Conservation (phyloP, 2,797 vertebrate genomes). For the Eptatretus atami region DNA sequence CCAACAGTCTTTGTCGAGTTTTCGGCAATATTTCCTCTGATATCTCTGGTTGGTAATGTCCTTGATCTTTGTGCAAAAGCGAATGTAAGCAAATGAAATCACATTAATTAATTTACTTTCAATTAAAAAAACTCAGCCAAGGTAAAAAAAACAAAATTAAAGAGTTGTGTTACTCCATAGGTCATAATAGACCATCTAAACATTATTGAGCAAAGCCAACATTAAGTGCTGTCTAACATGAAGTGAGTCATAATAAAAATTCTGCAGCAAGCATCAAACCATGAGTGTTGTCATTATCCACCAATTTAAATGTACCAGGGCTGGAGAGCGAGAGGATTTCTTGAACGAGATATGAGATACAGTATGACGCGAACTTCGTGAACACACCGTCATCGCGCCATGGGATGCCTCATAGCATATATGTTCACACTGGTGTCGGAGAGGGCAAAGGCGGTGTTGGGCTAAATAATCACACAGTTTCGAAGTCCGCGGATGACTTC, state of each 20-base stretch:
- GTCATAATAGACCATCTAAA: not conserved
- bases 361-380: not conserved
- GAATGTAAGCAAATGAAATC: not conserved
- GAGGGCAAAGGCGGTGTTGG: conserved; percentile 37
- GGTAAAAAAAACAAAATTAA: not conserved
- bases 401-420: conserved; percentile 73
- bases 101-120: not conserved
- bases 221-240: too few relatives aligned
- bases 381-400: conserved; percentile 47
- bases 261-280: too few relatives aligned
- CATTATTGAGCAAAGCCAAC: not conserved
- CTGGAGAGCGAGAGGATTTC: too few relatives aligned
- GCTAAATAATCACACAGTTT: conserved; percentile 58
- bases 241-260: too few relatives aligned
- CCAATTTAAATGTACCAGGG: too few relatives aligned
- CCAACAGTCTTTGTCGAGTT: conserved; percentile 47
- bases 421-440: conserved; percentile 80
- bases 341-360: too few relatives aligned
- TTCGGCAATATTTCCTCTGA: conserved; percentile 63
- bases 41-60: conserved; percentile 70
- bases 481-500: conserved; percentile 78
- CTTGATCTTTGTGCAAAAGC: conserved; percentile 31
- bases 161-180: not conserved
- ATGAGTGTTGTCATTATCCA: too few relatives aligned
- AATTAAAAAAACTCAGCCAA: not conserved